Conservation (phyloP, 2,113 vertebrate genomes). For the Orthonyx spaldingii region DNA sequence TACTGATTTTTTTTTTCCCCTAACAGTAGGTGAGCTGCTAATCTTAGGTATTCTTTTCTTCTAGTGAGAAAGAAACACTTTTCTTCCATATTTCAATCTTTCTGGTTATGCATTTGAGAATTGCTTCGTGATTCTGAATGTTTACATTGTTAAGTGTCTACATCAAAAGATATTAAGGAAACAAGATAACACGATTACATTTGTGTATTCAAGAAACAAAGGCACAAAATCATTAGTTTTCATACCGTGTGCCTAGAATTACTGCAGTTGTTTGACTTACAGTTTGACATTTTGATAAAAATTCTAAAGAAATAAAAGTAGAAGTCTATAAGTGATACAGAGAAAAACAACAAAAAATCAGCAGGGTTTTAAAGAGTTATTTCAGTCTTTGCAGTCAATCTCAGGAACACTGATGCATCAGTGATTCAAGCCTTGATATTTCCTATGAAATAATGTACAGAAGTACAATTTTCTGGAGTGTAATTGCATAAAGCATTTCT, state of each 20-base stretch:
- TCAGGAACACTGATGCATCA: constrained; percentile 45
- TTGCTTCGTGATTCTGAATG: not conserved
- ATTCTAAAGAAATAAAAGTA: not conserved
- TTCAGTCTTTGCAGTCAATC: constrained; percentile 47
- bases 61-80: not conserved
- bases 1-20: not conserved
- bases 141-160: not conserved
- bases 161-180: not conserved
- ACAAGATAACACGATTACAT: not conserved
- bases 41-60: not conserved
- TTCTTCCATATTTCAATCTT: not conserved
- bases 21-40: not conserved
- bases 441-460: constrained; percentile 46
- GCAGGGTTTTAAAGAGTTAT: constrained; percentile 42
- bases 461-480: constrained; percentile 59
- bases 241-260: not conserved
- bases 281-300: not conserved
- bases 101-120: not conserved
- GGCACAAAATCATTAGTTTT: not conserved
- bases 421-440: constrained; percentile 42
- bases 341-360: not conserved
- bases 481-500: constrained; percentile 66
- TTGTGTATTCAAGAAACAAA: not conserved
- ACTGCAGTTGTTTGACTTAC: not conserved
- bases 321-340: not conserved